These are phyloP conservation scores for Drosophila nebulosa DNA, from an alignment of 1,140 invertebrate genomes.

Conservation along the genomic window DNA sequence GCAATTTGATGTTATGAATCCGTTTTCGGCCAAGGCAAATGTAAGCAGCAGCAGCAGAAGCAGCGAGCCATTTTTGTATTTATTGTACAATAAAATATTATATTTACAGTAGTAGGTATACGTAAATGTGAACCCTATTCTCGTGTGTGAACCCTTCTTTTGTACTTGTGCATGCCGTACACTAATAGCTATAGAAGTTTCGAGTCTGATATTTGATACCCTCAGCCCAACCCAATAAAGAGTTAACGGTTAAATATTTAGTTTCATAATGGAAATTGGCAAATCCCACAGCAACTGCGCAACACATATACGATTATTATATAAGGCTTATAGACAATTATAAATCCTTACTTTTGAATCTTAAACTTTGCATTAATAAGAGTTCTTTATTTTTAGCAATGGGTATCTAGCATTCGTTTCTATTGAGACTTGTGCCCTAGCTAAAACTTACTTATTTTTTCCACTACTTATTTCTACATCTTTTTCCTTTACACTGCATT, in stretches of 20 bases:
- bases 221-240: not conserved
- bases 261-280: too few relatives aligned
- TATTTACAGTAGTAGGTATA: slow-evolving; percentile 63
- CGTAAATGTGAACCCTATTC: slow-evolving; percentile 44
- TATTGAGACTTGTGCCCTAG: not conserved
- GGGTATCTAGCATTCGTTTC: not conserved
- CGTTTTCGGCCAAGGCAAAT: slow-evolving; percentile 66
- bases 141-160: slow-evolving; percentile 43
- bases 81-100: slow-evolving; percentile 78
- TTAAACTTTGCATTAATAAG: too few relatives aligned
- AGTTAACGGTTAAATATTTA: not conserved
- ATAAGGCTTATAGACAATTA: too few relatives aligned
- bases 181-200: slow-evolving; percentile 57
- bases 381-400: too few relatives aligned
- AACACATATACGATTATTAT: too few relatives aligned
- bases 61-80: slow-evolving; percentile 59
- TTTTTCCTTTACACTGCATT: slow-evolving; percentile 13
- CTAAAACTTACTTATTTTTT: slow-evolving; percentile 6
- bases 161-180: slow-evolving; percentile 23
- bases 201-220: slow-evolving; percentile 22
- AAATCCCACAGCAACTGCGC: too few relatives aligned
- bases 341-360: too few relatives aligned
- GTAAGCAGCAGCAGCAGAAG: slow-evolving; percentile 14
- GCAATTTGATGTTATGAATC: slow-evolving; percentile 78
- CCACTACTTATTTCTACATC: not conserved